phyloP scores from a whole-genome alignment of 2,888 invertebrate genomes.

The Lacanobia wlatinum region DNA sequence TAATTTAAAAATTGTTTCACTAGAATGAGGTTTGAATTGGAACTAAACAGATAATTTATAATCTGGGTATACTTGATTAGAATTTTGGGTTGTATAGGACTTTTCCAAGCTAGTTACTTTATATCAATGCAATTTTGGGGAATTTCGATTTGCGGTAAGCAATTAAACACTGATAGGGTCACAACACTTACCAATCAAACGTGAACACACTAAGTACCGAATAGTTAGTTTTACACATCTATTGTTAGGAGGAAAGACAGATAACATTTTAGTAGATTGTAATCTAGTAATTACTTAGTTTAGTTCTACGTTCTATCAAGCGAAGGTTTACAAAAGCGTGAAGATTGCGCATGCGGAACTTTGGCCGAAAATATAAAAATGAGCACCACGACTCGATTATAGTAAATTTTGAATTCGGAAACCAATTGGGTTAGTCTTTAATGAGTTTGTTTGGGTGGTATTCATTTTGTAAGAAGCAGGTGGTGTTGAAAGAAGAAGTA shows the following conservation, averaged over 20 bases:
- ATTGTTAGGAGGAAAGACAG: conserved; percentile 56
- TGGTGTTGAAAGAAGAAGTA: conserved; percentile 71
- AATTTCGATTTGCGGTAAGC: conserved; percentile 46
- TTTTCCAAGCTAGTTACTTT: conserved; percentile 38
- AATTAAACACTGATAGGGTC: conserved; percentile 58
- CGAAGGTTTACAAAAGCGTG: conserved; percentile 72
- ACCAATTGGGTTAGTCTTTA: conserved; percentile 10
- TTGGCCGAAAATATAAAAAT: conserved; percentile 70
- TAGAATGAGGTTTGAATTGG: conserved; percentile 13
- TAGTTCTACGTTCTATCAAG: conserved; percentile 60
- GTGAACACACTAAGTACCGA: conserved; percentile 58
- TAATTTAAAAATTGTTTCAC: background rate
- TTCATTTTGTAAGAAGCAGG: conserved; percentile 80
- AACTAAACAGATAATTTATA: conserved; percentile 9
- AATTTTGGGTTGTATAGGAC: conserved; percentile 13
- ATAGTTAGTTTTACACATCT: conserved; percentile 48
- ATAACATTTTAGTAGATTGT: conserved; percentile 49
- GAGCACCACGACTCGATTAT: conserved; percentile 67
- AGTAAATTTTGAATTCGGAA: background rate
- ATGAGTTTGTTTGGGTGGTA: conserved; percentile 65
- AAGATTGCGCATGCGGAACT: conserved; percentile 73
- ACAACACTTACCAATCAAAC: conserved; percentile 65
- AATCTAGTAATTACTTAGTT: conserved; percentile 46
- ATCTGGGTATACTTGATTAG: conserved; percentile 31
- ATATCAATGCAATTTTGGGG: conserved; percentile 33